phyloP scores from a whole-genome alignment of 2,113 vertebrate species.

The Anolis carolinensis region DNA sequence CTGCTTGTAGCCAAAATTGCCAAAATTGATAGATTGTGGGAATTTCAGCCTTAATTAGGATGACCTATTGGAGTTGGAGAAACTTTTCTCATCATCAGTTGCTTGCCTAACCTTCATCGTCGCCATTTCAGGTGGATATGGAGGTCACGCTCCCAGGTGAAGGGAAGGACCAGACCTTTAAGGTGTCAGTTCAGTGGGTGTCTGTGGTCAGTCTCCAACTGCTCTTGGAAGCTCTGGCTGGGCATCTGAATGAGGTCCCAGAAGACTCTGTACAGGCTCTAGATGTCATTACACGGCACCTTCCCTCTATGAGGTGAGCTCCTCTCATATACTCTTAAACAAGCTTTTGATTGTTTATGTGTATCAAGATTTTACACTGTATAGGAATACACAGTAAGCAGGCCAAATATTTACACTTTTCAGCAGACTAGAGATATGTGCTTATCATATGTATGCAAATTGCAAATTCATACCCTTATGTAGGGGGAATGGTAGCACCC shows the following conservation, averaged over 20 bases:
- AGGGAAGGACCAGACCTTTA: slow-evolving; percentile 98
- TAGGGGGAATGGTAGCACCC: neutral
- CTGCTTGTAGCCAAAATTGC: neutral
- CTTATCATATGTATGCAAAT: too few relatives aligned
- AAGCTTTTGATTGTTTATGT: neutral
- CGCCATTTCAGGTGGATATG: slow-evolving; percentile 88
- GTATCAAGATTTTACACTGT: neutral
- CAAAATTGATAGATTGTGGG: neutral
- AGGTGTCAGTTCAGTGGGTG: slow-evolving; percentile 98
- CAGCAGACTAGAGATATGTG: neutral
- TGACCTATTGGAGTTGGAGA: neutral
- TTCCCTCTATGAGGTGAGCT: slow-evolving; percentile 96
- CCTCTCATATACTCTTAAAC: neutral
- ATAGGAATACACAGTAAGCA: neutral
- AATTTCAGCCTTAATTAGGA: neutral
- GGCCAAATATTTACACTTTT: neutral
- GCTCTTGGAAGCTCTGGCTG: slow-evolving; percentile 94
- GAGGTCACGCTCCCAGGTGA: slow-evolving; percentile 98
- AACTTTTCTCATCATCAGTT: neutral
- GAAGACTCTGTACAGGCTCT: slow-evolving; percentile 97
- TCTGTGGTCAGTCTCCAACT: slow-evolving; percentile 97
- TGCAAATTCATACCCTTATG: neutral
- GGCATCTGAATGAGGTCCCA: slow-evolving; percentile 95
- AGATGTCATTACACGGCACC: slow-evolving; percentile 96
- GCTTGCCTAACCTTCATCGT: neutral